Base-by-base conservation (phyloP, 1,140 invertebrate species). In the Leptinotarsa undecemlineata region DNA sequence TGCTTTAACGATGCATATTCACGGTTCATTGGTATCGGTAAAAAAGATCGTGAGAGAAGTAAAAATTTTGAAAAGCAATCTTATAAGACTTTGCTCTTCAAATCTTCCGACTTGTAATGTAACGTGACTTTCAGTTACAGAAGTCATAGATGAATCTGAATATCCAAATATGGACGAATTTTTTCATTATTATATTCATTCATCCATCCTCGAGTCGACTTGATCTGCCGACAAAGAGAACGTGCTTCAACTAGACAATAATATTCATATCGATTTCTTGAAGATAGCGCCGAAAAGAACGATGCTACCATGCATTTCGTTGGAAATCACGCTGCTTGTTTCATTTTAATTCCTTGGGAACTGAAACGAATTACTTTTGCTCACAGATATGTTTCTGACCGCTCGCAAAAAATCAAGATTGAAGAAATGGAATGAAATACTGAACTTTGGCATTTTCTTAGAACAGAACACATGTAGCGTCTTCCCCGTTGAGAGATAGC, bases 161-260 rank as follows among this genome's bases (percentile, higher is more conserved):
- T 57, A 57, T 57, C 51, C 51, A n/a, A 57, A 57, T 57, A 57
- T 19, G 51, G 51, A 17, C 17, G 51, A 57, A 57, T 57, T 57
- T 57, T 19, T 57, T 57, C 51, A 57, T 57, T 19, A 57, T 57
- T 19, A 57, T 17, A 57, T 42, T 19, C 51, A 57, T 57, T 57
- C 51, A 57, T 57, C 51, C 51, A 57, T 57, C 51, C 51, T 15
- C n/a, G 33, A 17, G 17, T n/a, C 51, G n/a, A n/a, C 51, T 57
- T 15, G 4, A 2, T 57, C 3, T 57, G 51, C 51, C 51, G 51
- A 57, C 51, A 57, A 57, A 57, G 51, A 57, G n/a, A 57, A 57
- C 51, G 51, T 57, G 51, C n/a, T 57, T 19, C n/a, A 57, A 57
- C 51, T 57, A n/a, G 51, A 57, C n/a, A 57, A 57, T 57, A 57